Conservation (phyloP, 2,113 vertebrate genomes). For the Dasyprocta punctata region DNA sequence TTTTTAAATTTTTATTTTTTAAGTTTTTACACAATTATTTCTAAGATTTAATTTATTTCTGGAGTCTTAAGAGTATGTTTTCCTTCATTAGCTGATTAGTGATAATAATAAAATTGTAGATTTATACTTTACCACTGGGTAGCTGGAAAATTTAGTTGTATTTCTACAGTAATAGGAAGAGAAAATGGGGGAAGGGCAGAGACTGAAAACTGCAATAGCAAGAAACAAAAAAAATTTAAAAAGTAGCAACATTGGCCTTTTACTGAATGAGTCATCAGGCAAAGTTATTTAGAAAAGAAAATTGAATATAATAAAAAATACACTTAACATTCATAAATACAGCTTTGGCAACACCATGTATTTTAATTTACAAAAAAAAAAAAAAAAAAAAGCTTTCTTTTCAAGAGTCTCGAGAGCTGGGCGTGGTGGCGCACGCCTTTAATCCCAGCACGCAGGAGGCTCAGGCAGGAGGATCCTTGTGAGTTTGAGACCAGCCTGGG, state of each 20-base stretch:
- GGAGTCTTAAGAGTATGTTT: background rate
- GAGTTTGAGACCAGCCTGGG: too few relatives aligned
- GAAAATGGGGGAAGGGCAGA: background rate
- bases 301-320: constrained; percentile 72
- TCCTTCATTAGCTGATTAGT: constrained; percentile 43
- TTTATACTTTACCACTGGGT: constrained; percentile 19
- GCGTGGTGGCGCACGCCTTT: too few relatives aligned
- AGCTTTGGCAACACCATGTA: constrained; percentile 50
- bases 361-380: constrained; percentile 56
- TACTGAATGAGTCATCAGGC: constrained; percentile 61
- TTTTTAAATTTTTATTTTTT: background rate
- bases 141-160: constrained; percentile 50
- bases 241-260: constrained; percentile 41
- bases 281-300: constrained; percentile 54
- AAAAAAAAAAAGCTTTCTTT: constrained; percentile 45
- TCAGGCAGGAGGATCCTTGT: too few relatives aligned
- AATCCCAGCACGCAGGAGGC: too few relatives aligned
- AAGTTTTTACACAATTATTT: background rate
- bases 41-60: constrained; percentile 38
- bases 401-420: too few relatives aligned
- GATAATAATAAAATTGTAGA: constrained; percentile 45
- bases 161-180: constrained; percentile 12
- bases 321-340: constrained; percentile 67
- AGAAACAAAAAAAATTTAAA: background rate
- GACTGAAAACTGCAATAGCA: constrained; percentile 61